Base-by-base conservation (phyloP, 2,888 invertebrate genomes). In the Habrosyne pyritoides region DNA sequence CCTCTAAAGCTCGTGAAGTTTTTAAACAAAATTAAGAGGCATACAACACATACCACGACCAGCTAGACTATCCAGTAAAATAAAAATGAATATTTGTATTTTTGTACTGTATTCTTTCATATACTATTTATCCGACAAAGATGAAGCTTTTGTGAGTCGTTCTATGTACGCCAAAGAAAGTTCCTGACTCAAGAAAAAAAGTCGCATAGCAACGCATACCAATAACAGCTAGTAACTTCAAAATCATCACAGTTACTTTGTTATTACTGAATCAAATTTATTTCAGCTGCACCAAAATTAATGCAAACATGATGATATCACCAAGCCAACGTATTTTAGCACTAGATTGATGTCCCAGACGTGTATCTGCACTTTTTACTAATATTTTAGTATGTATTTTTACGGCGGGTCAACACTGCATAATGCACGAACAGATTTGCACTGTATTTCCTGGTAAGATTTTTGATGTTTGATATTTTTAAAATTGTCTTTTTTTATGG, bases 371-470 rank as follows among this genome's bases (percentile, higher is more conserved):
- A 79, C 71, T 76, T 75, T 75, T 73, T 70, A 68, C 69, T 61
- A 63, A 75, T 75, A 68, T 76, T 67, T 59, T 61, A 61, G 67
- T 60, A 61, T 64, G 64, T 65, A 64, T 69, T 68, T 26, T 26
- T 4, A 2, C 18, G 22, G 24, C 22, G 22, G 67, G 80, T 84
- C 83, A 80, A 63, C 62, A 75, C 78, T 81, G 84, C 80, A 86
- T 86, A 81, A 84, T 85, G 77, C 78, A 80, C 42, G 56, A 67
- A 62, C 36, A 57, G 53, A 36, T 26, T 50, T 56, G 53, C 61
- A 66, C 62, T 57, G 56, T 63, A 60, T 64, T 60, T 63, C 42
- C 60, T 36, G 51, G 59, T 47, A 36, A 18, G 14, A 14, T 56
- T 52, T 55, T 28, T 52, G 24, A 21, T n/a, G 53, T 42, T 49